These are phyloP conservation scores for Macrobrachium nipponense DNA, from an alignment of 1,140 invertebrate genomes.

Conservation along the genomic window DNA sequence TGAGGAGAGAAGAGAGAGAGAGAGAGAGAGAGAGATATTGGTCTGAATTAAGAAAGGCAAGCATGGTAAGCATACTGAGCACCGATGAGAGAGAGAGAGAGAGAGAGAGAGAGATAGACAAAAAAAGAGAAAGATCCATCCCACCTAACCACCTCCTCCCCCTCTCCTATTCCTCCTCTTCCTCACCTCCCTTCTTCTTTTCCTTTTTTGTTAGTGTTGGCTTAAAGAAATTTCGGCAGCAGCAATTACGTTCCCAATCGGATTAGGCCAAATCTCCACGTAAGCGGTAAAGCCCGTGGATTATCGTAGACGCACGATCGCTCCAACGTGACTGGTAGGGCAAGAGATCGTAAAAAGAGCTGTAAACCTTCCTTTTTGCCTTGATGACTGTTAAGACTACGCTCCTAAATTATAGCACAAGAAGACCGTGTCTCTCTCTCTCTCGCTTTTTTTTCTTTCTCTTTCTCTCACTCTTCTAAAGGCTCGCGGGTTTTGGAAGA, in stretches of 20 bases:
- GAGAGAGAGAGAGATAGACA: conserved; percentile 34
- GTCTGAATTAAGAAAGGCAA: no score
- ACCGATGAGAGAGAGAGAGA: conserved; percentile 30
- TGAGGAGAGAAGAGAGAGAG: no score
- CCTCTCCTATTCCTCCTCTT: neutral
- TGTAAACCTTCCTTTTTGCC: conserved; percentile 23
- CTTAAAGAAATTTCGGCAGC: conserved; percentile 58
- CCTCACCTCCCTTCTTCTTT: neutral
- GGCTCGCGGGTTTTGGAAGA: neutral
- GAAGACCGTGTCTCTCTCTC: conserved; percentile 12
- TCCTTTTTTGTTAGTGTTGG: conserved; percentile 49
- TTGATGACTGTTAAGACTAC: neutral
- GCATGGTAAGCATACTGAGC: neutral
- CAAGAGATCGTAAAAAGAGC: conserved; percentile 42
- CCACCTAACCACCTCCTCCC: no score
- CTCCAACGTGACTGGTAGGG: conserved; percentile 31
- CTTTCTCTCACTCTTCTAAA: conserved; percentile 3
- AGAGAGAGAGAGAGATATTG: neutral
- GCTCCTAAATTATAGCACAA: conserved; percentile 27
- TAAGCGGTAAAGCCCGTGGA: conserved; percentile 60
- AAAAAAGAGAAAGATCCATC: neutral
- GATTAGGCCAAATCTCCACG: conserved; percentile 58
- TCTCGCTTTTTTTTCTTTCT: neutral
- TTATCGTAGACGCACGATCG: conserved; percentile 60
- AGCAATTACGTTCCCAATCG: conserved; percentile 59